Percentiles rank a stretch among this genome's conserved stretches.
Conservation (phyloP, 2,113 vertebrate genomes). For the Pachyramphus minor region DNA sequence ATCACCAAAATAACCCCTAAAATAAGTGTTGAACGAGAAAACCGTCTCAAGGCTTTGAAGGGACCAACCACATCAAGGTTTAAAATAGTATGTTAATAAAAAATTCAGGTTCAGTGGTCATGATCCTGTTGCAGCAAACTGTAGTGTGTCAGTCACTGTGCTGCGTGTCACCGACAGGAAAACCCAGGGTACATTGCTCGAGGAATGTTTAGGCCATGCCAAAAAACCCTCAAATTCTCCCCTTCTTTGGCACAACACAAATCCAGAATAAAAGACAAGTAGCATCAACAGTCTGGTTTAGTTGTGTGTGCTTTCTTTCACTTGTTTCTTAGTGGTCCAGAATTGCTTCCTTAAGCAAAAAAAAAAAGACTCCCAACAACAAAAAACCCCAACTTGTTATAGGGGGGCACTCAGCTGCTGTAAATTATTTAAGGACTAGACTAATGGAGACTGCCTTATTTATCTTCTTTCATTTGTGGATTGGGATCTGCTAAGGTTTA, state of each 20-base stretch:
- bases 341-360: not conserved
- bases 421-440: not conserved
- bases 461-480: not conserved
- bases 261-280: not conserved
- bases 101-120: fast-evolving
- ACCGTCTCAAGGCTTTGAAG: not conserved
- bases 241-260: not conserved
- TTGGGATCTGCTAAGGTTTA: not conserved
- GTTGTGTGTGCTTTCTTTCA: not conserved
- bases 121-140: not conserved
- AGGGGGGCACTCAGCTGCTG: not conserved
- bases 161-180: not conserved
- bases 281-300: not conserved
- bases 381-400: not conserved
- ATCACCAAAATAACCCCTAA: not conserved
- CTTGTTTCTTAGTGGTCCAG: not conserved
- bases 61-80: not conserved
- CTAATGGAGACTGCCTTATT: not conserved
- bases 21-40: not conserved
- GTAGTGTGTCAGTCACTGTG: not conserved
- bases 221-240: not conserved
- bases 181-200: not conserved
- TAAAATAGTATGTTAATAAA: not conserved
- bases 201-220: not conserved
- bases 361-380: not conserved